phyloP scores from a whole-genome alignment of 2,113 vertebrate species.

The Origma solitaria region DNA sequence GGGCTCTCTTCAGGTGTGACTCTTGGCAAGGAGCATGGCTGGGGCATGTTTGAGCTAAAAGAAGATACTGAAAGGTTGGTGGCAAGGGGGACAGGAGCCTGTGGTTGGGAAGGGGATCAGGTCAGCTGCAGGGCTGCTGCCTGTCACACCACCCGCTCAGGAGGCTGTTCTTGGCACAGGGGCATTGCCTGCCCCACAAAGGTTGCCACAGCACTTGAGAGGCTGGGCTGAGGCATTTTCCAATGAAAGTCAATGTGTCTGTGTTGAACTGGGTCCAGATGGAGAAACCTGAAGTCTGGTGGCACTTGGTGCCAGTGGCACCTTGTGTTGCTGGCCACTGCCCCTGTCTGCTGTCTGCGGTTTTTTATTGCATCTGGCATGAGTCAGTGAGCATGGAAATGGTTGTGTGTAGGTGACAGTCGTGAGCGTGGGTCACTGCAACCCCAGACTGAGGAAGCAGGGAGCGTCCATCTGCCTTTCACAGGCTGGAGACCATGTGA shows the following conservation, averaged over 20 bases:
- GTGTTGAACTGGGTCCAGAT: neutral
- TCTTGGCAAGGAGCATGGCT: neutral
- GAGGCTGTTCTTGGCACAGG: neutral
- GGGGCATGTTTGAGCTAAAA: neutral
- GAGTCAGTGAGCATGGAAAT: neutral
- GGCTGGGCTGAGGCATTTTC: neutral
- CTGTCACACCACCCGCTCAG: neutral
- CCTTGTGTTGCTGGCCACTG: neutral
- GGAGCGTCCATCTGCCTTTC: neutral
- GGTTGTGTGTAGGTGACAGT: neutral
- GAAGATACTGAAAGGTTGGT: neutral
- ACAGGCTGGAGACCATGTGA: fast-evolving
- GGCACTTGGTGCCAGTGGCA: neutral
- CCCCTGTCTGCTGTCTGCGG: neutral
- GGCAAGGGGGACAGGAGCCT: neutral
- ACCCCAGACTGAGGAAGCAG: neutral
- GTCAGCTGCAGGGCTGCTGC: neutral
- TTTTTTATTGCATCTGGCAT: neutral
- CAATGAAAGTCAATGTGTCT: neutral
- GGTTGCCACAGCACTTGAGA: neutral
- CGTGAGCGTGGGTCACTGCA: neutral
- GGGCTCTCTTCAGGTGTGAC: neutral
- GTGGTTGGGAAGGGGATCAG: neutral
- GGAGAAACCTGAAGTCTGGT: neutral
- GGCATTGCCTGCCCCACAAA: neutral